phyloP scores from a whole-genome alignment of 2,797 vertebrate genomes.

The Sebastes ruberrimus region DNA sequence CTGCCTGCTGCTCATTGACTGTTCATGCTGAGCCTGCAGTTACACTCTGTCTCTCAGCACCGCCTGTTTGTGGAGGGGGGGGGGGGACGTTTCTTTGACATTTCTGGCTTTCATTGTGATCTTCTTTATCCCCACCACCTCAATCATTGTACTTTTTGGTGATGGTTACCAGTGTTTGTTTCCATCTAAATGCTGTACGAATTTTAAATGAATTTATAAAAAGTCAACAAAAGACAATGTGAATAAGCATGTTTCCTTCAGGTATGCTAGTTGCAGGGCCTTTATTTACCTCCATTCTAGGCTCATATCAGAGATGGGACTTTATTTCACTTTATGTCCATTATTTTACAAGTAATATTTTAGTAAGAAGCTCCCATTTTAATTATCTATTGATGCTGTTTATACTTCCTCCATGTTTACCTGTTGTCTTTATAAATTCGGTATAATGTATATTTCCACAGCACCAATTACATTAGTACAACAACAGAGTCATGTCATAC shows the following conservation, averaged over 20 bases:
- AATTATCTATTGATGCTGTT: background rate
- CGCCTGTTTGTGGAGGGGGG: background rate
- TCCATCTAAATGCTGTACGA: background rate
- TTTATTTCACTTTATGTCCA: background rate
- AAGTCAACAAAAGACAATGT: background rate
- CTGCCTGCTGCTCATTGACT: slow-evolving; percentile 25
- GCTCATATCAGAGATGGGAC: background rate
- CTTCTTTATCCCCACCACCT: background rate
- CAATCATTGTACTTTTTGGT: background rate
- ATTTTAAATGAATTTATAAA: background rate
- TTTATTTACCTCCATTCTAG: background rate
- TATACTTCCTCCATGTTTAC: background rate
- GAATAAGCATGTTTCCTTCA: background rate
- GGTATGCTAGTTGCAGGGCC: background rate
- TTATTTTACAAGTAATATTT: background rate
- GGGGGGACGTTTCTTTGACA: background rate
- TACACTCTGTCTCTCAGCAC: slow-evolving; percentile 17
- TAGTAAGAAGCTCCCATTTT: background rate
- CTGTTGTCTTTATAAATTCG: background rate
- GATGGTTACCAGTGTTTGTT: background rate
- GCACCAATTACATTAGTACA: background rate
- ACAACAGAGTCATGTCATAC: background rate
- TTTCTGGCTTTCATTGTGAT: background rate
- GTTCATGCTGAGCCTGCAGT: slow-evolving; percentile 69
- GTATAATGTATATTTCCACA: background rate